A percentile compares a stretch with the other conserved stretches of the same genome.
Conservation (phyloP, 2,888 invertebrate genomes). For the Bruchidius siliquastri region DNA sequence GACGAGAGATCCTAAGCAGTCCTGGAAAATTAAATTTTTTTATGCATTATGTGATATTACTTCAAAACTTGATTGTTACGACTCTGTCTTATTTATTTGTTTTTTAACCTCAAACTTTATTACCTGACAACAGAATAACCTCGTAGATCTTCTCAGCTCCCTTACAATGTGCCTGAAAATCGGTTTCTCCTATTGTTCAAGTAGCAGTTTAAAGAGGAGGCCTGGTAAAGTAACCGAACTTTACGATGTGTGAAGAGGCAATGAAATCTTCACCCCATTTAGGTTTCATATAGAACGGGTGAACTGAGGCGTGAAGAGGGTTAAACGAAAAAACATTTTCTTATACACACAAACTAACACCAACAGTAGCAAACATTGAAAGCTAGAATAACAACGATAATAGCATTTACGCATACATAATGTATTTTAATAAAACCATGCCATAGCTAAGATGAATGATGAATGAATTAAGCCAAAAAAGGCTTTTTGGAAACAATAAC, state of each 20-base stretch:
- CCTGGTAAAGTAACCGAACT: conserved; percentile 26
- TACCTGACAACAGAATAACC: not conserved
- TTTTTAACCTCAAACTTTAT: not conserved
- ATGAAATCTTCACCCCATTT: conserved; percentile 47
- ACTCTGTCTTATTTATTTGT: not conserved
- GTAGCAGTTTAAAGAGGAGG: conserved; percentile 33
- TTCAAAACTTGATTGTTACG: not conserved
- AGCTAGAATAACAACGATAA: too few relatives aligned
- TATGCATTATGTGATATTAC: too few relatives aligned
- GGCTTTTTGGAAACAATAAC: too few relatives aligned
- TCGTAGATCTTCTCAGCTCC: not conserved
- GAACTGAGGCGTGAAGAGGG: not conserved
- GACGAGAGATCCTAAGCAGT: too few relatives aligned
- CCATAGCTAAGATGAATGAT: too few relatives aligned
- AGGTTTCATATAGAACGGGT: conserved; percentile 35
- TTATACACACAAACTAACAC: not conserved
- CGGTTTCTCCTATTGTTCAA: conserved; percentile 29
- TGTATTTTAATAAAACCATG: too few relatives aligned
- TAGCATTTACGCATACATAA: too few relatives aligned
- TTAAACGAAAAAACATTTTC: not conserved
- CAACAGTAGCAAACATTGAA: too few relatives aligned
- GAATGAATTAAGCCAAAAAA: too few relatives aligned
- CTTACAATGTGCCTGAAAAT: conserved; percentile 10
- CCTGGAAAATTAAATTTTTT: too few relatives aligned
- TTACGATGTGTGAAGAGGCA: conserved; percentile 38